Percentiles rank a stretch among this genome's conserved stretches.
Conservation (phyloP, 30 jellyfish, hydroid and myxozoan genomes). For the Cassiopea andromeda region DNA sequence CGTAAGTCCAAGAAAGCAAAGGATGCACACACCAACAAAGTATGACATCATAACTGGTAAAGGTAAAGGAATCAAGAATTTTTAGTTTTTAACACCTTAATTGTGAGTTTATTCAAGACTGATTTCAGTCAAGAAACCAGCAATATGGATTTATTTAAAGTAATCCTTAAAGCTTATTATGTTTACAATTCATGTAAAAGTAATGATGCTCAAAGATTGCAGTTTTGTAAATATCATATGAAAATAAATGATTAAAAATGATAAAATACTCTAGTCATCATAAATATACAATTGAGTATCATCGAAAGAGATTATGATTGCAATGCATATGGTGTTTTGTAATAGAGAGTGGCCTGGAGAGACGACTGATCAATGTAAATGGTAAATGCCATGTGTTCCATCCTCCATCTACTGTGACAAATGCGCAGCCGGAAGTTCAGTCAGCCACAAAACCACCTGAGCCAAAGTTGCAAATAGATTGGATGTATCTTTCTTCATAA, state of each 20-base stretch:
- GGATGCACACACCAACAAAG: slow-evolving; percentile 48
- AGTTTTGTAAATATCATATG: too few species aligned
- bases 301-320: too few species aligned
- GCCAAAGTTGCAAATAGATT: slow-evolving; percentile 75
- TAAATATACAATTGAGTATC: too few species aligned
- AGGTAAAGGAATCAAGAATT: slow-evolving; percentile 12
- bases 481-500: slow-evolving; percentile 79
- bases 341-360: slow-evolving; percentile 48
- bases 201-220: too few species aligned
- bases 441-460: slow-evolving; percentile 54
- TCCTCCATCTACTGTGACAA: slow-evolving; percentile 54
- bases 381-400: slow-evolving; percentile 69
- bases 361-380: slow-evolving; percentile 21
- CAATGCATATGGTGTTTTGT: not conserved
- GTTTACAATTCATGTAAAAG: too few species aligned
- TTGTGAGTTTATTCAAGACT: too few species aligned
- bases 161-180: too few species aligned
- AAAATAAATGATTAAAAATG: too few species aligned
- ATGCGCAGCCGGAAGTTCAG: not conserved
- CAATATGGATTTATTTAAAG: too few species aligned
- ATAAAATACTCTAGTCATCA: too few species aligned
- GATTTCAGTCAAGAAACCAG: too few species aligned
- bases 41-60: slow-evolving; percentile 62
- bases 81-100: not conserved
- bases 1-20: slow-evolving; percentile 14